Conservation (phyloP, 1,140 invertebrate genomes). For the Mycetomoellerius zeteki region DNA sequence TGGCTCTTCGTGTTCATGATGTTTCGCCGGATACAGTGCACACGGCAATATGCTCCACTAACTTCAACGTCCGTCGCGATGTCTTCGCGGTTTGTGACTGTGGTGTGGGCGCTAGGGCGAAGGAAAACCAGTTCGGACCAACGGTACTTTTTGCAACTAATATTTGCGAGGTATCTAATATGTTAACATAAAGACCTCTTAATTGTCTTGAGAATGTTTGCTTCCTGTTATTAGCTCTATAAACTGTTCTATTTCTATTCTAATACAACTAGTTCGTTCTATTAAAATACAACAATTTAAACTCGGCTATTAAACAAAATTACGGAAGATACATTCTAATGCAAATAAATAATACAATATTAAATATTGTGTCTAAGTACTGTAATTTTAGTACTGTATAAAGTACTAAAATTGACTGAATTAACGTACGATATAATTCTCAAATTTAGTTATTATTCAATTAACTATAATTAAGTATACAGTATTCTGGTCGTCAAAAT, state of each 20-base stretch:
- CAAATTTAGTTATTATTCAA: constrained; percentile 4
- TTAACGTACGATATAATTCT: background rate
- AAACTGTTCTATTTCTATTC: background rate
- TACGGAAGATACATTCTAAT: background rate
- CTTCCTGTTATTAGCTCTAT: background rate
- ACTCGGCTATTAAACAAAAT: background rate
- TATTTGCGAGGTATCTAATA: background rate
- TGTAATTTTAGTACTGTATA: too few relatives aligned
- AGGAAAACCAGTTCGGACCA: constrained; percentile 30
- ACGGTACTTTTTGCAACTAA: constrained; percentile 30
- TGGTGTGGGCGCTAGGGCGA: constrained; percentile 19
- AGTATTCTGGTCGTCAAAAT: background rate
- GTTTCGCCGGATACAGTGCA: constrained; percentile 66
- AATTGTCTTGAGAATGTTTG: background rate
- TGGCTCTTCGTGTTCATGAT: constrained; percentile 45
- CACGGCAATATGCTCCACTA: constrained; percentile 69
- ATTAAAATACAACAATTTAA: constrained; percentile 1
- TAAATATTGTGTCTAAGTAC: background rate
- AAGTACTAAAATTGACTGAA: background rate
- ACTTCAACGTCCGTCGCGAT: constrained; percentile 49
- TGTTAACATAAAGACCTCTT: background rate
- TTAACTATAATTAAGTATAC: background rate
- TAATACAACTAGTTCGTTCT: too few relatives aligned
- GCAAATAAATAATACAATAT: background rate
- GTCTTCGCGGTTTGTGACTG: constrained; percentile 55